Percentiles rank a stretch among this genome's conserved stretches.
Evolutionary conservation across 1,140 invertebrate species (phyloP).

Genomic region (Bombus balteatus): DNA sequence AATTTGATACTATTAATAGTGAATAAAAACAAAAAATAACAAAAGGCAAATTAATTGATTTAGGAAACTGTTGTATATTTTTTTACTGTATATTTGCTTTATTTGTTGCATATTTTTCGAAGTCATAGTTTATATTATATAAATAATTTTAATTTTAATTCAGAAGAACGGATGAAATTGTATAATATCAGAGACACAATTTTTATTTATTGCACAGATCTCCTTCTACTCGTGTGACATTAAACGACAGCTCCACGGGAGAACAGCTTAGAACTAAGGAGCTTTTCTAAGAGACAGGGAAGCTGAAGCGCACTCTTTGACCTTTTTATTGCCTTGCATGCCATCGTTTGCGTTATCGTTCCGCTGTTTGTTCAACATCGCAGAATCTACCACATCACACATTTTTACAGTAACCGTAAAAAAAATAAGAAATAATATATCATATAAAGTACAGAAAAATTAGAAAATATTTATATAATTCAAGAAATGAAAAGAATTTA

Average conservation of each 20-base stretch:
- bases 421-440: not conserved
- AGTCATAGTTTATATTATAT: too few species aligned
- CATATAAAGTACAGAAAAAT: not conserved
- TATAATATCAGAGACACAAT: not conserved
- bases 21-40: too few species aligned
- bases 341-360: not conserved
- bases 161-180: too few species aligned
- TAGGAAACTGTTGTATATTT: too few species aligned
- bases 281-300: slow-evolving; percentile 20
- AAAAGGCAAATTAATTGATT: not conserved
- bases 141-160: too few species aligned
- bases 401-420: not conserved
- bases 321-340: slow-evolving; percentile 35
- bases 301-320: slow-evolving; percentile 30
- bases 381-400: not conserved
- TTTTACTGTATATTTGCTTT: too few species aligned
- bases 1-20: not conserved
- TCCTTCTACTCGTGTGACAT: not conserved
- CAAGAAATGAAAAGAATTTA: not conserved
- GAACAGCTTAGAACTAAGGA: slow-evolving; percentile 27
- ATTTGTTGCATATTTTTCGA: too few species aligned
- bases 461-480: not conserved
- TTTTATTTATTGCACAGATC: slow-evolving; percentile 2
- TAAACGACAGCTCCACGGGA: slow-evolving; percentile 9
- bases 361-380: not conserved